Evolutionary conservation across 2,113 vertebrate genomes (phyloP).

Genomic region (Sinosuthora webbiana): DNA sequence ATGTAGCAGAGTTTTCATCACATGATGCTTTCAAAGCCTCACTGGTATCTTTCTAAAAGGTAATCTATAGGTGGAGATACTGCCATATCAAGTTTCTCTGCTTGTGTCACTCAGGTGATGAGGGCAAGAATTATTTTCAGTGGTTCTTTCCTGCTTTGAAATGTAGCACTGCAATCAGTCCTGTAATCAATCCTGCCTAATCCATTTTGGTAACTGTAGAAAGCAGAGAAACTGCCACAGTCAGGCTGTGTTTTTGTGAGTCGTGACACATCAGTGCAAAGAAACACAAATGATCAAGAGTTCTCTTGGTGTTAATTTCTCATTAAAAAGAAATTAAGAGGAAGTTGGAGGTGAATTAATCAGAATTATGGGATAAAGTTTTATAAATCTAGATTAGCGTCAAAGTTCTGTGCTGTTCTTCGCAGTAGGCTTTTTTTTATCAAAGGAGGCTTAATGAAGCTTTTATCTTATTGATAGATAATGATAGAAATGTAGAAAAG

Average conservation of each 20-base stretch:
- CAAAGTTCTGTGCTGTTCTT: not conserved
- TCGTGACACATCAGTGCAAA: not conserved
- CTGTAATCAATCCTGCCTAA: not conserved
- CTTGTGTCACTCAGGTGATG: not conserved
- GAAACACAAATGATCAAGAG: not conserved
- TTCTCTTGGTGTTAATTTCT: not conserved
- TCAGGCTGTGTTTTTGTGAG: not conserved
- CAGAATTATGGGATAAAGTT: not conserved
- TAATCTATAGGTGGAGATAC: not conserved
- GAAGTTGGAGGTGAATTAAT: not conserved
- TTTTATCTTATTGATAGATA: not conserved
- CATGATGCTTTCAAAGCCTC: not conserved
- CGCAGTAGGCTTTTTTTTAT: not conserved
- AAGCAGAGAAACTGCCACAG: not conserved
- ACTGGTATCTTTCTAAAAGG: not conserved
- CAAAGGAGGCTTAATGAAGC: not conserved
- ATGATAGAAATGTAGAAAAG: not conserved
- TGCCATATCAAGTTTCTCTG: not conserved
- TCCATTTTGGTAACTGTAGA: not conserved
- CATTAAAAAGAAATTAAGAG: not conserved
- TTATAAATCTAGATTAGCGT: not conserved
- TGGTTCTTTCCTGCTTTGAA: not conserved
- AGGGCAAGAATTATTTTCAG: not conserved
- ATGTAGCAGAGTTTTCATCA: not conserved
- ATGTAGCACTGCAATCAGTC: not conserved